Conservation (phyloP, 2,113 vertebrate species). For the Corythornis cristatus region DNA sequence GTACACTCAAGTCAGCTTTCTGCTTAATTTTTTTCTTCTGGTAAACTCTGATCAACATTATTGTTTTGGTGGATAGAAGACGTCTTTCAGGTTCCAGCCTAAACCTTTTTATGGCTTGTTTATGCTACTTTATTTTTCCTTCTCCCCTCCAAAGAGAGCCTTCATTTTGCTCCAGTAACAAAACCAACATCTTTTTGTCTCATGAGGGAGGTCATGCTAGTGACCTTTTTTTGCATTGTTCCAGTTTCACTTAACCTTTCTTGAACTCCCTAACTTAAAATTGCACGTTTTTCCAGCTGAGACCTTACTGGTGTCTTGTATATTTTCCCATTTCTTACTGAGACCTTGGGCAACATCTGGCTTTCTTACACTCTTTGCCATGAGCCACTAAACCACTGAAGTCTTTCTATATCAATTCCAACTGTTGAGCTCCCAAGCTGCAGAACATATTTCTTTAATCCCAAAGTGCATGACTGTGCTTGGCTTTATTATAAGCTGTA, state of each 20-base stretch:
- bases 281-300: not conserved
- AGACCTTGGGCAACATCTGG: not conserved
- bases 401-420: slow-evolving; percentile 25
- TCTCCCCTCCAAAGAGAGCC: not conserved
- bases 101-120: not conserved
- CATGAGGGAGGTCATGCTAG: not conserved
- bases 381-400: not conserved
- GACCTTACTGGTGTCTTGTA: not conserved
- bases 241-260: slow-evolving; percentile 17
- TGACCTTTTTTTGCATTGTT: not conserved
- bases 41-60: not conserved
- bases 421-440: not conserved
- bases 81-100: not conserved
- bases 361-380: slow-evolving; percentile 2
- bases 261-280: slow-evolving; percentile 25
- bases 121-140: not conserved
- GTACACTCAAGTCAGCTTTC: not conserved
- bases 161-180: not conserved
- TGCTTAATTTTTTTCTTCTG: not conserved
- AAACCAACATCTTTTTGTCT: not conserved
- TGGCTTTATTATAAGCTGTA: slow-evolving; percentile 11
- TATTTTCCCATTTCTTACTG: not conserved
- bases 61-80: not conserved
- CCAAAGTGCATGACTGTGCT: slow-evolving; percentile 9
- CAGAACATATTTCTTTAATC: slow-evolving; percentile 33